Conservation (phyloP, 1,140 invertebrate genomes). For the Sipha flava region DNA sequence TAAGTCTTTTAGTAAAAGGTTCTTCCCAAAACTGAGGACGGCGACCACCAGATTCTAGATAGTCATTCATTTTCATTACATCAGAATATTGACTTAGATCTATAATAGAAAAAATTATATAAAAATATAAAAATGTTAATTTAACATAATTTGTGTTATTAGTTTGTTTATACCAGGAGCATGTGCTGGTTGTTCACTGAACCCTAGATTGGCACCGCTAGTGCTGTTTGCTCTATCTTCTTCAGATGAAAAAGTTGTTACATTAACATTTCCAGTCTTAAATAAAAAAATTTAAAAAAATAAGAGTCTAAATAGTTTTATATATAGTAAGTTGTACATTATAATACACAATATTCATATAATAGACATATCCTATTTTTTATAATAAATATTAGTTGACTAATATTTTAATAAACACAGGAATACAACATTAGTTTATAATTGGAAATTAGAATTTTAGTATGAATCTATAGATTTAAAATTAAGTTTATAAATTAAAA, state of each 20-base stretch:
- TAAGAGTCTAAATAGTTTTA: not conserved
- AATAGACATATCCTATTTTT: too few species aligned
- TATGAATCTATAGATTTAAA: too few species aligned
- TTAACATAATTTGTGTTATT: not conserved
- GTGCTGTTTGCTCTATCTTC: not conserved
- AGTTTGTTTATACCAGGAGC: not conserved
- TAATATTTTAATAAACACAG: too few species aligned
- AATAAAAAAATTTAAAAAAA: not conserved
- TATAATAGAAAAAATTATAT: constrained; percentile 28
- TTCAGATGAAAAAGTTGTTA: not conserved
- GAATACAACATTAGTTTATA: too few species aligned
- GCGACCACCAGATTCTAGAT: constrained; percentile 66
- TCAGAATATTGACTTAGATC: constrained; percentile 52
- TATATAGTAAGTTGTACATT: not conserved
- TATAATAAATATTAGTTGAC: too few species aligned
- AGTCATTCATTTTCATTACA: constrained; percentile 80
- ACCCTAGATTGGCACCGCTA: not conserved
- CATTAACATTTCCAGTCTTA: not conserved
- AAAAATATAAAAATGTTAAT: not conserved
- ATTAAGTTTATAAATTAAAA: too few species aligned
- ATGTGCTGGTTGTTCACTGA: constrained; percentile 5
- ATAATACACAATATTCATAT: too few species aligned
- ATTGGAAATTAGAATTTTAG: too few species aligned
- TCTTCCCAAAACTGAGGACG: constrained; percentile 88
- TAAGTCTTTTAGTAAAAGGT: constrained; percentile 66